Conservation (phyloP, 2,797 vertebrate species). For the Podarcis lilfordi region DNA sequence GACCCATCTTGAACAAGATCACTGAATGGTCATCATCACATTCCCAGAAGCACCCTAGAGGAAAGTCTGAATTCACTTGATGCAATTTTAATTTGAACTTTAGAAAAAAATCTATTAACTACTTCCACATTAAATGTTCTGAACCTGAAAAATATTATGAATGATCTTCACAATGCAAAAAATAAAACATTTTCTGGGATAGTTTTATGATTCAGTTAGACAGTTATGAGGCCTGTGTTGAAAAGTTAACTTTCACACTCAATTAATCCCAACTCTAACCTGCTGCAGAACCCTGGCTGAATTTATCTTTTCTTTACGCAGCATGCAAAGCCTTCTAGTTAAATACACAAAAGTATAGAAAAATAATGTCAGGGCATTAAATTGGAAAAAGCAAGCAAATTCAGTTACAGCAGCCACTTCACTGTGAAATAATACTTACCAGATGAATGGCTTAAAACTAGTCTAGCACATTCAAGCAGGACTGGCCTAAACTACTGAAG, state of each 20-base stretch:
- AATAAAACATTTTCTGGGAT: neutral
- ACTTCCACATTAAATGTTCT: neutral
- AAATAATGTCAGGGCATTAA: neutral
- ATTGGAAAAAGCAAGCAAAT: slow-evolving; percentile 48
- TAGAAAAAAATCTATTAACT: neutral
- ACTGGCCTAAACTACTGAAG: slow-evolving; percentile 31
- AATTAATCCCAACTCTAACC: slow-evolving; percentile 23
- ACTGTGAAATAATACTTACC: slow-evolving; percentile 38
- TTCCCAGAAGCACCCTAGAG: neutral
- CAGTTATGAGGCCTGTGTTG: neutral
- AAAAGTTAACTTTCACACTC: slow-evolving; percentile 33
- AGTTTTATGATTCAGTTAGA: slow-evolving; percentile 26
- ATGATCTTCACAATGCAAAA: slow-evolving; percentile 9
- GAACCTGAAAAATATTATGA: neutral
- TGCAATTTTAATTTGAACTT: neutral
- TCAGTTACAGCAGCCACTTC: slow-evolving; percentile 22
- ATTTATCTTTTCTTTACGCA: slow-evolving; percentile 31
- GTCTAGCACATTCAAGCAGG: neutral
- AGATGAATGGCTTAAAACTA: slow-evolving; percentile 27
- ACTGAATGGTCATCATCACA: neutral
- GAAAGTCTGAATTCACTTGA: neutral
- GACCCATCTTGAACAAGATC: neutral
- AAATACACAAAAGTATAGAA: neutral
- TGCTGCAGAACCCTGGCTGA: slow-evolving; percentile 29
- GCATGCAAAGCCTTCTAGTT: slow-evolving; percentile 26